Base-by-base conservation (phyloP, 2,888 invertebrate genomes). In the Clunio marinus region DNA sequence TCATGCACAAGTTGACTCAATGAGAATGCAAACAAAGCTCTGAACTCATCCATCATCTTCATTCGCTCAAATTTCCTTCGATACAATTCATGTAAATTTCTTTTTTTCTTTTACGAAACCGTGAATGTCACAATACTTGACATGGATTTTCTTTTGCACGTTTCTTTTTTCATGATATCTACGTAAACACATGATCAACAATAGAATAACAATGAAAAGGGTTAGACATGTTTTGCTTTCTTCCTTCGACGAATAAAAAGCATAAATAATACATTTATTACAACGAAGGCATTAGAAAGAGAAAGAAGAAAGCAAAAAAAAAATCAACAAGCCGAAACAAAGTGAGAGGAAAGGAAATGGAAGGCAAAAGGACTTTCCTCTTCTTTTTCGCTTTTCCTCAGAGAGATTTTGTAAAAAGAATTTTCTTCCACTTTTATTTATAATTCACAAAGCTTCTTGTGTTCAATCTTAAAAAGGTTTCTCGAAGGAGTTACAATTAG, bases 1-100 rank as follows among this genome's bases (percentile, higher is more conserved):
- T 57, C 27, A 57, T 57, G n/a, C 57, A n/a, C n/a, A n/a, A n/a
- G n/a, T 57, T 57, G 57, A 57, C 25, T 57, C 27, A 51, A 27
- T 20, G 27, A 22, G 20, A 57, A 27, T 57, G 27, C 57, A 57
- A 57, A 57, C 57, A 57, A 27, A 51, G 22, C 41, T n/a, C 25
- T 25, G 4, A 57, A 57, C 57, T 57, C 57, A 57, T 57, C 57
- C 57, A 57, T 57, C 57, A 57, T 57, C 27, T 55, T 55, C 55
- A 4, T 7, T 7, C 15, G 3, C 15, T 51, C 51, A 22, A 32
- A 32, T 32, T 32, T 10, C 4, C 32, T 32, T 4, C 10, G 10
- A 10, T 10, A 10, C 10, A n/a, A n/a, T n/a, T n/a, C n/a, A n/a
- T n/a, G n/a, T 32, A 10, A 32, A 32, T 32, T 32, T 32, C 10